A percentile compares a stretch with the other conserved stretches of the same genome.
These are phyloP conservation scores for Drosophila aldrichi DNA, from an alignment of 2,888 invertebrate genomes.

Conservation along the genomic window DNA sequence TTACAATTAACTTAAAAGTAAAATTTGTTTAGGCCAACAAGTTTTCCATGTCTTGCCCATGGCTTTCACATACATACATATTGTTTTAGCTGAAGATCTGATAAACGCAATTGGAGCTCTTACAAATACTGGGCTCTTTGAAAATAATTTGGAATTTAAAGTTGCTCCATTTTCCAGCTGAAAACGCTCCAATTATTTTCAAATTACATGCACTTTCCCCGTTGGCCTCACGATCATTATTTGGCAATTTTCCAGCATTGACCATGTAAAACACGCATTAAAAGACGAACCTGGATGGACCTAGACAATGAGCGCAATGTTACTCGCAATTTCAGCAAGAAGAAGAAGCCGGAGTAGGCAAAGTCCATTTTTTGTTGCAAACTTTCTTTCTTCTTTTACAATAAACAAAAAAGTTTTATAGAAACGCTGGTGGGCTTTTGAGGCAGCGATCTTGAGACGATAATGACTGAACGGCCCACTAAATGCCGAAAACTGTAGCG, in stretches of 20 bases:
- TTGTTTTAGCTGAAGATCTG: not conserved
- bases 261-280: constrained; percentile 50
- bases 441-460: constrained; percentile 19
- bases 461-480: constrained; percentile 25
- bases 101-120: not conserved
- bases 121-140: not conserved
- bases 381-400: constrained; percentile 72
- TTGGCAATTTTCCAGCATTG: constrained; percentile 37
- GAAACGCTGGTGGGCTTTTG: constrained; percentile 31
- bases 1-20: not conserved
- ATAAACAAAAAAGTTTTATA: constrained; percentile 20
- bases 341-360: not conserved
- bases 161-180: constrained; percentile 26
- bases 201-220: constrained; percentile 52
- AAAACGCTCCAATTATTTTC: constrained; percentile 55
- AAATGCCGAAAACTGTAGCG: constrained; percentile 39
- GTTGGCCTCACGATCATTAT: constrained; percentile 26
- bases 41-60: not conserved
- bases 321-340: constrained; percentile 31
- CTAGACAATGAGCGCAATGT: constrained; percentile 56
- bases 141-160: constrained; percentile 8
- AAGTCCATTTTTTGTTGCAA: constrained; percentile 45
- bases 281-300: constrained; percentile 17
- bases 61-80: constrained; percentile 2
- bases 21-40: not conserved